A percentile compares a stretch with the other conserved stretches of the same genome.
Evolutionary conservation across 2,797 vertebrate species (phyloP).

Genomic region (Scleropages formosus): DNA sequence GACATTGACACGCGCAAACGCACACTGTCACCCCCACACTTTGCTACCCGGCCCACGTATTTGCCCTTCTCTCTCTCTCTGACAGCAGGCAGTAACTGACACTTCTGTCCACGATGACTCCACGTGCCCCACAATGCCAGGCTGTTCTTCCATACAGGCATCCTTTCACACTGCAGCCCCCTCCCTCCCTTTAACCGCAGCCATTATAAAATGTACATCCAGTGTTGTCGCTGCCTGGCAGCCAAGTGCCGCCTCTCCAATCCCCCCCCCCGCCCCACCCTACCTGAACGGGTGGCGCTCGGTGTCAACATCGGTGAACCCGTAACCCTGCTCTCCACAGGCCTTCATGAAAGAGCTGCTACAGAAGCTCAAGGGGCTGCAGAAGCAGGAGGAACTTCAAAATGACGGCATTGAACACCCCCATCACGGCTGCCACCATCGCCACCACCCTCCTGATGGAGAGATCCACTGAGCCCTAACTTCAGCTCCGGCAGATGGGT

Average conservation of each 20-base stretch:
- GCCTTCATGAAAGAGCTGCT: conserved; percentile 57
- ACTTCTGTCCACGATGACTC: conserved; percentile 5
- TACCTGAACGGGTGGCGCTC: background rate
- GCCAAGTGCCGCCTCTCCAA: background rate
- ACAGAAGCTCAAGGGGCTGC: conserved; percentile 59
- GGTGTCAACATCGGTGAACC: background rate
- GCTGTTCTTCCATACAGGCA: conserved; percentile 27
- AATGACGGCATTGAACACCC: conserved; percentile 60
- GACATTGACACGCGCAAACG: background rate
- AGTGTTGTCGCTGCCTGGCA: background rate
- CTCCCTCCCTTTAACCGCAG: background rate
- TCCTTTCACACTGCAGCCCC: conserved; percentile 15
- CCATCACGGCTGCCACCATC: conserved; percentile 53
- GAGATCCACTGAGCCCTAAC: conserved; percentile 38
- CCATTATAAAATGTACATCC: background rate
- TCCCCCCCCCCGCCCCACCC: background rate
- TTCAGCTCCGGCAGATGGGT: background rate
- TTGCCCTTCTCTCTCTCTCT: background rate
- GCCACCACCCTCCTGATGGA: conserved; percentile 42
- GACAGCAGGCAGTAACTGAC: conserved; percentile 23
- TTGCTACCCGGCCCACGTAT: background rate
- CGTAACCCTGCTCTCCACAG: conserved; percentile 42
- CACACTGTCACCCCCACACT: background rate
- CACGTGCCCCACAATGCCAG: conserved; percentile 15
- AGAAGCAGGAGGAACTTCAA: conserved; percentile 67